Evolutionary conservation across 2,888 invertebrate species (phyloP), one percentile per base, ranked within the genome.

Genomic region (Yponomeuta sedellus): DNA sequence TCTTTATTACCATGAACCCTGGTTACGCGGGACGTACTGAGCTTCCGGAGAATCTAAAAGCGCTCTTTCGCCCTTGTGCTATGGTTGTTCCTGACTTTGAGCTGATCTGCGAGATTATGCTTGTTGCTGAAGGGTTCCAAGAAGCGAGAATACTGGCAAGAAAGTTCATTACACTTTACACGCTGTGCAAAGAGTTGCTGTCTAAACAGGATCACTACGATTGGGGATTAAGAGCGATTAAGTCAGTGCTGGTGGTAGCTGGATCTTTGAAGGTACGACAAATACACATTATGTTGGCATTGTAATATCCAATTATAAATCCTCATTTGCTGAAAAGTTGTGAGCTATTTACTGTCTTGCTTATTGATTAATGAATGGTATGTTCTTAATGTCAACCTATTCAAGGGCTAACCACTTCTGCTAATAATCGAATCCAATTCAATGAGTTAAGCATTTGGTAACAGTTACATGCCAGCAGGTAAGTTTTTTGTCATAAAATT

Each of bases 11-110:
- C 2, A 99, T 99, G 98, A 99, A 98, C 92, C 98, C 98, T 0
- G 98, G 98, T 11, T 99, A 99, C 80, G 98, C 98, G 5, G 99
- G 99, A 0, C 93, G 98, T 75, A 97, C 97, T 0, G 96, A 96
- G 82, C 79, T 96, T 59, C 96, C 96, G 1, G 96, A 96, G 86
- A 97, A 96, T 85, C 85, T 95, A 19, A 93, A 93, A 76, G 94
- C 95, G 0, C 78, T 94, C 39, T 95, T 92, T 77, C 95, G 98
- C 75, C 98, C 98, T 0, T 99, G 98, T 84, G 98, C 99, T 58
- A 99, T 99, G 99, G 98, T 98, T 0, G 98, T 99, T 0, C 99
- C 99, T 0, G 98, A 99, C 85, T 98, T 98, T 81, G 98, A 98
- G 83, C 84, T 99, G 66, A 99, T 99, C 78, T 98, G 98, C 85